A percentile compares a stretch with the other conserved stretches of the same genome.
These are phyloP conservation scores for Actenoides lindsayi DNA, from an alignment of 2,113 vertebrate species.

Conservation along the genomic window DNA sequence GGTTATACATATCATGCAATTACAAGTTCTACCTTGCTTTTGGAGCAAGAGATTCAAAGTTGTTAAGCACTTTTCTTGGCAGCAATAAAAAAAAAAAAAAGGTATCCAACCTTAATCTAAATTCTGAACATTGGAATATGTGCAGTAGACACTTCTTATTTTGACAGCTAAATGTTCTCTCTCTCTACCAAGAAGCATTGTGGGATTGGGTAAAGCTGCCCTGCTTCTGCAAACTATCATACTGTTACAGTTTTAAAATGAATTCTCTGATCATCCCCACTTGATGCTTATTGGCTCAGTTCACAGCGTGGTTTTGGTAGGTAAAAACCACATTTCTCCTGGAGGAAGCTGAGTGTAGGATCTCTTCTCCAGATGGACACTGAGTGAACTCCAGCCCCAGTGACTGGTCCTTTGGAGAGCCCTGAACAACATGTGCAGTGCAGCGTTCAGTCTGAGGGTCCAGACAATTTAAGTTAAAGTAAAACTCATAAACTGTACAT, in stretches of 20 bases:
- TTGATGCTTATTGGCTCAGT: not conserved
- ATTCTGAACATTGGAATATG: not conserved
- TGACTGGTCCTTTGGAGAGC: not conserved
- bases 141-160: not conserved
- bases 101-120: not conserved
- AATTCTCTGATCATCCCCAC: not conserved
- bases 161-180: not conserved
- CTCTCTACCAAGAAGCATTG: not conserved
- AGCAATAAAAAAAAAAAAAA: too few relatives aligned
- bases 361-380: not conserved
- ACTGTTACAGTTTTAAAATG: not conserved
- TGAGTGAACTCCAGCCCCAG: not conserved
- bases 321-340: not conserved
- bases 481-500: not conserved
- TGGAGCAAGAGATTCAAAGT: not conserved
- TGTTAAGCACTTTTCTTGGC: not conserved
- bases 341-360: not conserved
- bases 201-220: not conserved
- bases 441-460: not conserved
- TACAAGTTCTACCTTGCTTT: not conserved
- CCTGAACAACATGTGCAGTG: rapidly evolving
- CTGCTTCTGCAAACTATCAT: not conserved
- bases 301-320: not conserved
- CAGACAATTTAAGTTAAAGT: not conserved
- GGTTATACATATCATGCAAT: not conserved